Evolutionary conservation across 2,113 vertebrate genomes (phyloP).

Genomic region (Thalassoma bifasciatum): DNA sequence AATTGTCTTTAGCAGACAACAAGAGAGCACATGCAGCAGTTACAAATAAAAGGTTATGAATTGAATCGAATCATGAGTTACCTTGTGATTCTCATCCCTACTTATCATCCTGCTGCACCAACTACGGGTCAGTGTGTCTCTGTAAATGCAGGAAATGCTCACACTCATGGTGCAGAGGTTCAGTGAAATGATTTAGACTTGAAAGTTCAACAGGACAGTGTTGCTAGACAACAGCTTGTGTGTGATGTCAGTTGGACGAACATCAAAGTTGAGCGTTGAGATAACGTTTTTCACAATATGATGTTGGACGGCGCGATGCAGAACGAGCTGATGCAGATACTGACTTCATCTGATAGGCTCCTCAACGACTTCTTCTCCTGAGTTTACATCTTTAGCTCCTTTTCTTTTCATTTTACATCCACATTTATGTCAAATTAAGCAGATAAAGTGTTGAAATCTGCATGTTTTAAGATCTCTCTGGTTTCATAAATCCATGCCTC

Average conservation of each 20-base stretch:
- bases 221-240: not conserved
- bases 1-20: too few relatives aligned
- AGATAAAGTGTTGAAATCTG: not conserved
- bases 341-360: slow-evolving; percentile 14
- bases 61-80: too few relatives aligned
- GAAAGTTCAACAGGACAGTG: not conserved
- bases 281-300: not conserved
- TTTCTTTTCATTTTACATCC: not conserved
- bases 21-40: too few relatives aligned
- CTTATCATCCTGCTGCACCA: too few relatives aligned
- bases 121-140: too few relatives aligned
- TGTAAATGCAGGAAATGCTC: too few relatives aligned
- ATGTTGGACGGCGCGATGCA: not conserved
- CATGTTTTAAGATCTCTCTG: not conserved
- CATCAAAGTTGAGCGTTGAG: slow-evolving; percentile 30
- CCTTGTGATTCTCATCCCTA: too few relatives aligned
- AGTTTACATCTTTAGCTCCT: too few relatives aligned
- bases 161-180: not conserved
- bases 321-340: slow-evolving; percentile 14
- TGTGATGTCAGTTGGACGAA: not conserved
- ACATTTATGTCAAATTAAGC: not conserved
- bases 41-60: too few relatives aligned
- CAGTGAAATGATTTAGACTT: too few relatives aligned
- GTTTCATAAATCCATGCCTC: not conserved
- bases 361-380: not conserved